Evolutionary conservation across 2,797 vertebrate genomes (phyloP).

Genomic region (Scomberomorus guttatus): DNA sequence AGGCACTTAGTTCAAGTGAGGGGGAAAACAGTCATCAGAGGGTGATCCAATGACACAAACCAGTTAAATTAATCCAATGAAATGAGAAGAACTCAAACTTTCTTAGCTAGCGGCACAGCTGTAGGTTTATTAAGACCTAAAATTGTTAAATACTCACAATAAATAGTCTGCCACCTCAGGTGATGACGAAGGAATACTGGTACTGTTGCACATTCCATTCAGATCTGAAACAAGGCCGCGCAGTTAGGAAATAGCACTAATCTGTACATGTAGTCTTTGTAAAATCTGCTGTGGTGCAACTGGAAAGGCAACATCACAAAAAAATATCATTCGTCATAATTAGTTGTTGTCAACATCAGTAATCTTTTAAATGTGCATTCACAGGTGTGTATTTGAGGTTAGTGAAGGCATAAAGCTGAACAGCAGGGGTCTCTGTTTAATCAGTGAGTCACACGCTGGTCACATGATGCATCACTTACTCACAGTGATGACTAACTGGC

Average conservation of each 20-base stretch:
- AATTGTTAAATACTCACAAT: slow-evolving; percentile 88
- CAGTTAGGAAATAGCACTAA: slow-evolving; percentile 5
- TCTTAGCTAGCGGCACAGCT: neutral
- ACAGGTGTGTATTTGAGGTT: slow-evolving; percentile 6
- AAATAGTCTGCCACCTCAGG: slow-evolving; percentile 94
- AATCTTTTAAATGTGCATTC: neutral
- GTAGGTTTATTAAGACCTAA: neutral
- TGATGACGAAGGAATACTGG: slow-evolving; percentile 90
- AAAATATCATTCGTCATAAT: neutral
- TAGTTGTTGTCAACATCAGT: neutral
- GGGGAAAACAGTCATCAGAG: neutral
- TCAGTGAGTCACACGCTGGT: slow-evolving; percentile 38
- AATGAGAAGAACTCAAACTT: neutral
- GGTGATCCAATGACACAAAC: neutral
- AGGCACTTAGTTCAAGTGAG: neutral
- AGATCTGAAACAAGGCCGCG: slow-evolving; percentile 85
- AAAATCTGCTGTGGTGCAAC: neutral
- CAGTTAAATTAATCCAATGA: neutral
- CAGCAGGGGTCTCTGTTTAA: slow-evolving; percentile 74
- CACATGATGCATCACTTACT: slow-evolving; percentile 52
- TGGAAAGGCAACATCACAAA: neutral
- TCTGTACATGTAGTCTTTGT: neutral
- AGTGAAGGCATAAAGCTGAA: slow-evolving; percentile 49
- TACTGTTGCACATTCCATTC: slow-evolving; percentile 92
- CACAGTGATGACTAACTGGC: slow-evolving; percentile 56